Conservation (phyloP, 2,113 vertebrate genomes). For the Pelecanoides urinatrix region DNA sequence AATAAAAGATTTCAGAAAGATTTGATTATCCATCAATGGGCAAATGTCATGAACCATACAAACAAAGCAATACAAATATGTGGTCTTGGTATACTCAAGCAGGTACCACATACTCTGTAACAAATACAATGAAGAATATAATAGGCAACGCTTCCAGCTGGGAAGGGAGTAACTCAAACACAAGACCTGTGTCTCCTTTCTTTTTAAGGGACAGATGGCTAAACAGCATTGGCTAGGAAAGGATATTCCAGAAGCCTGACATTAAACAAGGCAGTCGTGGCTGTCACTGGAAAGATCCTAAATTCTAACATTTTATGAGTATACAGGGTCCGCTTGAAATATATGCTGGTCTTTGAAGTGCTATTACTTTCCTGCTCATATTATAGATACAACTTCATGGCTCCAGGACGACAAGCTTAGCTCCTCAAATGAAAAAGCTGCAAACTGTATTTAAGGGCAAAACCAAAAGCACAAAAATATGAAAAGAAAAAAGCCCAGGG, state of each 20-base stretch:
- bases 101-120: background rate
- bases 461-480: background rate
- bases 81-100: background rate
- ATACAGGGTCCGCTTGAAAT: background rate
- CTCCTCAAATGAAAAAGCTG: background rate
- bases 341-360: background rate
- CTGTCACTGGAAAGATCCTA: background rate
- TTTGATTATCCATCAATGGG: background rate
- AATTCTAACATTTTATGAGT: background rate
- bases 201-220: background rate
- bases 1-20: background rate
- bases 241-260: background rate
- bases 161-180: background rate
- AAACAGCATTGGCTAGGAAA: background rate
- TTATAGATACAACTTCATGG: background rate
- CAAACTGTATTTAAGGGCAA: background rate
- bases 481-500: background rate
- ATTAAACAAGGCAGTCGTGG: background rate
- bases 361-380: background rate
- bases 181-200: background rate
- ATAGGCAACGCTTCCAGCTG: background rate
- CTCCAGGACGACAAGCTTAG: background rate
- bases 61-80: background rate
- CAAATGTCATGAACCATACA: background rate
- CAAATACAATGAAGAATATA: background rate